These are phyloP conservation scores for Spisula solida DNA, from an alignment of 2,888 invertebrate genomes.

Conservation along the genomic window DNA sequence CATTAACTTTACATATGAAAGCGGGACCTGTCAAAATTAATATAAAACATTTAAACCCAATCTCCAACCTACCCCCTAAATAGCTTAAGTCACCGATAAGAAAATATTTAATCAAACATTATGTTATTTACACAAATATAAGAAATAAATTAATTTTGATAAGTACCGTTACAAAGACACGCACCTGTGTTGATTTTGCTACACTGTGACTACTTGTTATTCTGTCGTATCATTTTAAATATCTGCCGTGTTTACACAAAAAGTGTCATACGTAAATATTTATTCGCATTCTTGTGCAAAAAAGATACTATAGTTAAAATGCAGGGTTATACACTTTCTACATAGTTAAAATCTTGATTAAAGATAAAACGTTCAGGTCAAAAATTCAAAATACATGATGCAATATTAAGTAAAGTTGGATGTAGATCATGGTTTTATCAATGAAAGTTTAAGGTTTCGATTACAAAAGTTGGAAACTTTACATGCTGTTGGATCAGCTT, in stretches of 20 bases:
- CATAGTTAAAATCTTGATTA: background rate
- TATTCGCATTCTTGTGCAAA: constrained; percentile 31
- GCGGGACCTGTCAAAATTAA: constrained; percentile 2
- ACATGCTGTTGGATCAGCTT: background rate
- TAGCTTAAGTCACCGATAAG: background rate
- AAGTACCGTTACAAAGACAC: background rate
- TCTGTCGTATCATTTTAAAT: background rate
- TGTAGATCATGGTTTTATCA: background rate
- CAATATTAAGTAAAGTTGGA: background rate
- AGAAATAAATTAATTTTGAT: constrained; percentile 21
- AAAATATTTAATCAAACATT: constrained; percentile 18
- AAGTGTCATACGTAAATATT: constrained; percentile 44
- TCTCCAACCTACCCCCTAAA: constrained; percentile 2
- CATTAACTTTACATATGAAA: background rate
- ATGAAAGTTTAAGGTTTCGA: background rate
- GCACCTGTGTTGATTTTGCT: constrained; percentile 19
- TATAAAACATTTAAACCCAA: constrained; percentile 4
- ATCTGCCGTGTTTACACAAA: constrained; percentile 27
- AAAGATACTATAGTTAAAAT: background rate
- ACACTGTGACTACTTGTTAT: background rate
- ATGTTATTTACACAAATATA: constrained; percentile 13
- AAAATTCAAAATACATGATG: background rate
- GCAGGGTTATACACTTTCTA: background rate
- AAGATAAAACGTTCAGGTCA: background rate
- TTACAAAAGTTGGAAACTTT: background rate